These are phyloP conservation scores for Oconnorella tubifera DNA, from an alignment of 2,888 invertebrate genomes.

Conservation along the genomic window DNA sequence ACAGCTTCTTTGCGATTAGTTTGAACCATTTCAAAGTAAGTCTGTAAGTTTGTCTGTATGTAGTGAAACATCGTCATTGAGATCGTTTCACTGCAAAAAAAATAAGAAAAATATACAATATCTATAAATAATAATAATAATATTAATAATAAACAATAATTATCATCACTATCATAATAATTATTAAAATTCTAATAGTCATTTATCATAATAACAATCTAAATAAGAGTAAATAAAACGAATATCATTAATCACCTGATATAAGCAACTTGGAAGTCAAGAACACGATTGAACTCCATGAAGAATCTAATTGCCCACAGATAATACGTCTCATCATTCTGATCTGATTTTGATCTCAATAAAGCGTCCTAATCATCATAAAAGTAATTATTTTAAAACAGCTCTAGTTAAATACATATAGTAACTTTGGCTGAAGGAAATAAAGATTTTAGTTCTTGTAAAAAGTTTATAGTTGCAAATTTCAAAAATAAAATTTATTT, in stretches of 20 bases:
- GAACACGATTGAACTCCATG: constrained; percentile 86
- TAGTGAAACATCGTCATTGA: constrained; percentile 87
- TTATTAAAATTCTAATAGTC: too few relatives aligned
- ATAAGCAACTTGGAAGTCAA: constrained; percentile 27
- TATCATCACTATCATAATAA: constrained; percentile 8
- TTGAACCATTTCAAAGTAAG: constrained; percentile 73
- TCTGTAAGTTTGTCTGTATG: constrained; percentile 86
- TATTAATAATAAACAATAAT: too few relatives aligned
- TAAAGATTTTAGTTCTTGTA: too few relatives aligned
- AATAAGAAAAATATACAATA: too few relatives aligned
- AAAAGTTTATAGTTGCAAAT: too few relatives aligned
- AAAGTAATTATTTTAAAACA: too few relatives aligned
- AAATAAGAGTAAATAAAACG: too few relatives aligned
- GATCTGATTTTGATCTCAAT: constrained; percentile 63
- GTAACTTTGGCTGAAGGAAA: too few relatives aligned
- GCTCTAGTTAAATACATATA: too few relatives aligned
- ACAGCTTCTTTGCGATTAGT: constrained; percentile 79
- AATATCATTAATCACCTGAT: too few relatives aligned
- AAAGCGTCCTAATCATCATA: constrained; percentile 55
- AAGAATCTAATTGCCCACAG: constrained; percentile 91
- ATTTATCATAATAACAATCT: too few relatives aligned
- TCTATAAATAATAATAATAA: background rate
- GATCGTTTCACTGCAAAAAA: constrained; percentile 77
- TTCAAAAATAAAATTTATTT: too few relatives aligned
- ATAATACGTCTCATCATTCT: constrained; percentile 88